Conservation (phyloP, 2,797 vertebrate species). For the Salarias fasciatus region DNA sequence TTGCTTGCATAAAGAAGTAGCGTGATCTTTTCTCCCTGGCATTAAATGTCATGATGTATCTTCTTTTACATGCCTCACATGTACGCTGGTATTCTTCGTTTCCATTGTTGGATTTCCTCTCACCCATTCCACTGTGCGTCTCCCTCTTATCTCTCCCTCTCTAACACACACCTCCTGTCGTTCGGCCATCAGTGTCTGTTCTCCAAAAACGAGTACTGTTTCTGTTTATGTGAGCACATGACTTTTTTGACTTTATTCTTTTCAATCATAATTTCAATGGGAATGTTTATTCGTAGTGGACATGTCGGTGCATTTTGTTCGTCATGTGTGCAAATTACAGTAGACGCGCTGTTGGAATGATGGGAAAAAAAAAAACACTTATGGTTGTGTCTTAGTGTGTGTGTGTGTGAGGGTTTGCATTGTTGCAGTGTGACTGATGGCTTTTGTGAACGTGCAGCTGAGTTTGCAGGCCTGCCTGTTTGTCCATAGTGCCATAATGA, state of each 20-base stretch:
- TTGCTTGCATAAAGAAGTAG: conserved; percentile 76
- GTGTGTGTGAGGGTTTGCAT: conserved; percentile 11
- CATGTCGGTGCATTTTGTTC: conserved; percentile 55
- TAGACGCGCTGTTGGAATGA: conserved; percentile 59
- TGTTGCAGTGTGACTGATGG: conserved; percentile 46
- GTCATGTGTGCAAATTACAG: conserved; percentile 53
- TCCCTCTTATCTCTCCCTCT: conserved; percentile 25
- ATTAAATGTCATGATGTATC: conserved; percentile 83
- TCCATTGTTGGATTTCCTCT: conserved; percentile 78
- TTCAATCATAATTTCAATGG: conserved; percentile 56
- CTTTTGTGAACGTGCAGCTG: conserved; percentile 50
- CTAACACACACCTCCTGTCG: conserved; percentile 60
- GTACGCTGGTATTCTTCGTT: conserved; percentile 81
- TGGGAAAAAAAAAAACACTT: conserved; percentile 21
- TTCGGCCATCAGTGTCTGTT: conserved; percentile 76
- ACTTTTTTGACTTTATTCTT: conserved; percentile 34
- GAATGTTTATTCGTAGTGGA: conserved; percentile 57
- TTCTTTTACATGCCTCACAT: conserved; percentile 84
- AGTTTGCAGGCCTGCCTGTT: conserved; percentile 69
- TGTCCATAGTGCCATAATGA: conserved; percentile 72
- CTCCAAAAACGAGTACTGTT: conserved; percentile 78
- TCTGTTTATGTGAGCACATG: conserved; percentile 81
- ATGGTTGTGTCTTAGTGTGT: conserved; percentile 11
- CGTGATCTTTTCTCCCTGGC: conserved; percentile 77
- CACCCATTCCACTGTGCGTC: conserved; percentile 72